A percentile compares a stretch with the other conserved stretches of the same genome.
Evolutionary conservation across 2,113 vertebrate species (phyloP).

Genomic region (Actinemys pallida): DNA sequence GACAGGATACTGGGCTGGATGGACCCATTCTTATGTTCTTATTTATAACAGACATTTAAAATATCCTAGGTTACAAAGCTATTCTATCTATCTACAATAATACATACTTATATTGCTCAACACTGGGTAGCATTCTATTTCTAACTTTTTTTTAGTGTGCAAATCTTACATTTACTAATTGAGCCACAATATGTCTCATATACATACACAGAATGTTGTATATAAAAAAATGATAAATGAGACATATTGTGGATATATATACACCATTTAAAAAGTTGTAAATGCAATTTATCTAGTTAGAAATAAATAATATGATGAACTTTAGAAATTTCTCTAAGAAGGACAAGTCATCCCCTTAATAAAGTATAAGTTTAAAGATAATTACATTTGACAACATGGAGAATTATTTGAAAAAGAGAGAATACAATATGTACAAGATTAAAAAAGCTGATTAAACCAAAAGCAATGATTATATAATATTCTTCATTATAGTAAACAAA

Average conservation of each 20-base stretch:
- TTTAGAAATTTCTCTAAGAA: not conserved
- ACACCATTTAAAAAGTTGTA: not conserved
- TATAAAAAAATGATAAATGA: not conserved
- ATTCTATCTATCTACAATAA: not conserved
- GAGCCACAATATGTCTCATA: not conserved
- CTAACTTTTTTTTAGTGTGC: not conserved
- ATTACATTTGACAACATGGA: not conserved
- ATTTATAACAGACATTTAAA: not conserved
- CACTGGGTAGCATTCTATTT: not conserved
- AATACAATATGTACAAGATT: not conserved
- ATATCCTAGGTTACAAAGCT: not conserved
- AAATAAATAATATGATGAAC: not conserved
- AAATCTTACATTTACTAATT: not conserved
- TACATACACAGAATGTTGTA: not conserved
- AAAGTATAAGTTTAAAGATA: not conserved
- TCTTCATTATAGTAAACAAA: not conserved
- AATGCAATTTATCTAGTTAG: not conserved
- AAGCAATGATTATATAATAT: not conserved
- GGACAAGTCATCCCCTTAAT: fast-evolving
- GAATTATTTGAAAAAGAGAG: not conserved
- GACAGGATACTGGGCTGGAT: no score
- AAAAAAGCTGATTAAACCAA: fast-evolving
- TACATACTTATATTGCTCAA: not conserved
- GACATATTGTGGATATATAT: not conserved
- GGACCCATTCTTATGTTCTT: no score